These are phyloP conservation scores for Ginglymostoma cirratum DNA, from an alignment of 2,113 vertebrate species.

Conservation along the genomic window DNA sequence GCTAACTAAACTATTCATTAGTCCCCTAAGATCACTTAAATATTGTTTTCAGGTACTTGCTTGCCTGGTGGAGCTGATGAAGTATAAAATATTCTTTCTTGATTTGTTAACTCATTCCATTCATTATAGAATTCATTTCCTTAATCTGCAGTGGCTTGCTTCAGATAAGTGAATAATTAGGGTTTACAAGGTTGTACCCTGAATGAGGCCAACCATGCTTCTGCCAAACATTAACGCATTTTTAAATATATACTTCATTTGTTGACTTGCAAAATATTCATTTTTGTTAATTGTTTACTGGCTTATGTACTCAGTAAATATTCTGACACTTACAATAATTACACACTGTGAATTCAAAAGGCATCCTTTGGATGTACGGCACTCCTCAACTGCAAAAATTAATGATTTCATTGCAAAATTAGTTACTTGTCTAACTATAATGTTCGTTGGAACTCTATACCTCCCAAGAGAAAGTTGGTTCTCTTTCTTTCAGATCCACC, in stretches of 20 bases:
- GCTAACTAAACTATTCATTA: background rate
- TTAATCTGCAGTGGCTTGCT: slow-evolving; percentile 7
- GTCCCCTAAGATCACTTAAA: background rate
- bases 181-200: slow-evolving; percentile 3
- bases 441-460: background rate
- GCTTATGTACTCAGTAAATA: slow-evolving; percentile 19
- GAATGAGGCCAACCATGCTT: background rate
- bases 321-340: background rate
- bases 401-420: background rate
- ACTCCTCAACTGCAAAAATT: background rate
- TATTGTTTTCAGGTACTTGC: slow-evolving; percentile 24
- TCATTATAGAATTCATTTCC: background rate
- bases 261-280: background rate
- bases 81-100: background rate
- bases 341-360: background rate
- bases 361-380: background rate
- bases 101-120: slow-evolving; percentile 14
- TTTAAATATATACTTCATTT: slow-evolving; percentile 21
- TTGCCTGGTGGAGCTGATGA: background rate
- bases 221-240: slow-evolving; percentile 9
- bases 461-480: background rate
- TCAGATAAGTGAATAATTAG: slow-evolving; percentile 30
- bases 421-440: background rate
- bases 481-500: background rate
- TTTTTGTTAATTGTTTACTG: slow-evolving; percentile 3